These are phyloP conservation scores for Orchesella cincta DNA, from an alignment of 1,140 invertebrate genomes.

Conservation along the genomic window DNA sequence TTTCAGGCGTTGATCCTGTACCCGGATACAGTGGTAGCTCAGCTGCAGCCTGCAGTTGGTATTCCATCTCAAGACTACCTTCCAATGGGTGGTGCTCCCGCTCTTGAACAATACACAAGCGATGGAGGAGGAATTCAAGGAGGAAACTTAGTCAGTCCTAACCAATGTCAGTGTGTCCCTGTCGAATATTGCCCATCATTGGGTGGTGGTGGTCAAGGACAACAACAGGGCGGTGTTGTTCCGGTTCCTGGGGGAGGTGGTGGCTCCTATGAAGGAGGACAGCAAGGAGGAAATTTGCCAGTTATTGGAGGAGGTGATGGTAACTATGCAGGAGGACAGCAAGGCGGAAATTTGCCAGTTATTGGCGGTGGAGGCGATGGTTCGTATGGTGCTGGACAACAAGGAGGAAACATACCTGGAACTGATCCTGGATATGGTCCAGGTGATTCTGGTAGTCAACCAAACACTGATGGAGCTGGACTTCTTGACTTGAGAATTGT, in stretches of 20 bases:
- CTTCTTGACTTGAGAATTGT: conserved; percentile 53
- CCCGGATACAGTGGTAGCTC: not conserved
- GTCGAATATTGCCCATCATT: not conserved
- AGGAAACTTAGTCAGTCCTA: not conserved
- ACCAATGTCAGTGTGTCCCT: conserved; percentile 26
- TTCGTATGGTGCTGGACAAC: too few species aligned
- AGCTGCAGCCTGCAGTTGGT: not conserved
- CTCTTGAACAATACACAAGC: not conserved
- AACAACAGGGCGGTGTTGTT: too few species aligned
- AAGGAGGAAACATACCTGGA: conserved; percentile 5
- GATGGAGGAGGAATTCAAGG: conserved; percentile 9
- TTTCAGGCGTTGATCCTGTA: not conserved
- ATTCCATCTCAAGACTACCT: conserved; percentile 5
- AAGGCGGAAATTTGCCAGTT: not conserved
- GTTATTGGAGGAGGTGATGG: not conserved
- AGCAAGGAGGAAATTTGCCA: not conserved
- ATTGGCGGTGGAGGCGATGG: not conserved
- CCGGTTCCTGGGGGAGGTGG: not conserved
- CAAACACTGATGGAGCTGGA: conserved; percentile 49
- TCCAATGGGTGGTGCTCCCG: not conserved
- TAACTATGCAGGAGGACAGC: not conserved
- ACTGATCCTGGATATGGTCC: conserved; percentile 15
- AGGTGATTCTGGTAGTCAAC: conserved; percentile 9
- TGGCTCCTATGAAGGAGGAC: not conserved
- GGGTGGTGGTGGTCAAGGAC: not conserved